Conservation (phyloP, 2,888 invertebrate species). For the Carterocephalus palaemon region DNA sequence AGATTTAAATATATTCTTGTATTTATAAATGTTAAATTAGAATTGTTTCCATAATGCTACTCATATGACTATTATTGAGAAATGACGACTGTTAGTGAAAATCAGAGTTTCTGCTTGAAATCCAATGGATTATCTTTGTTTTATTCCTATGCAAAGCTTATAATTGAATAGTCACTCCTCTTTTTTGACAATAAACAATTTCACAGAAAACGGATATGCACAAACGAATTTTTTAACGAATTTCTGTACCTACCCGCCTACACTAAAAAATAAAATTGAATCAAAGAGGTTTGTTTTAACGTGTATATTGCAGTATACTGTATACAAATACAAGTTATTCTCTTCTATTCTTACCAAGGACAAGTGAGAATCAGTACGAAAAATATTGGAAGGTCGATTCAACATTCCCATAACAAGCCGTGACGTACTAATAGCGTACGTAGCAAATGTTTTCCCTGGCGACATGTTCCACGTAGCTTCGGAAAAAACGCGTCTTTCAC, state of each 20-base stretch:
- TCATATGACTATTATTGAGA: background rate
- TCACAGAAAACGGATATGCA: too few relatives aligned
- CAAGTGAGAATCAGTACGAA: background rate
- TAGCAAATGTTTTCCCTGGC: constrained; percentile 33
- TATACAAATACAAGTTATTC: background rate
- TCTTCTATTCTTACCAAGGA: background rate
- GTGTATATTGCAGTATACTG: background rate
- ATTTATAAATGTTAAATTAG: background rate
- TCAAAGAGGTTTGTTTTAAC: background rate
- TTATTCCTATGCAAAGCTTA: too few relatives aligned
- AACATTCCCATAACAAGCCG: constrained; percentile 1
- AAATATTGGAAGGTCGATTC: background rate
- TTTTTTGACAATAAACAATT: too few relatives aligned
- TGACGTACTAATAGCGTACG: constrained; percentile 35
- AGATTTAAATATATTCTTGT: background rate
- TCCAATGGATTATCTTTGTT: background rate
- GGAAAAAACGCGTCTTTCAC: constrained; percentile 32
- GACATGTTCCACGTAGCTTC: constrained; percentile 26
- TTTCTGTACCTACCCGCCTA: too few relatives aligned
- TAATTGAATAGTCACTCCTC: too few relatives aligned
- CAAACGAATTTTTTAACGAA: too few relatives aligned
- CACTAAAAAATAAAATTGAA: background rate
- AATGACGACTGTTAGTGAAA: background rate
- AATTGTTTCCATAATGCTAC: background rate
- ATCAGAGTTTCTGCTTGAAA: background rate